Evolutionary conservation across 2,797 vertebrate genomes (phyloP), one percentile per base, ranked within the genome.

Genomic region (Florisuga fusca): DNA sequence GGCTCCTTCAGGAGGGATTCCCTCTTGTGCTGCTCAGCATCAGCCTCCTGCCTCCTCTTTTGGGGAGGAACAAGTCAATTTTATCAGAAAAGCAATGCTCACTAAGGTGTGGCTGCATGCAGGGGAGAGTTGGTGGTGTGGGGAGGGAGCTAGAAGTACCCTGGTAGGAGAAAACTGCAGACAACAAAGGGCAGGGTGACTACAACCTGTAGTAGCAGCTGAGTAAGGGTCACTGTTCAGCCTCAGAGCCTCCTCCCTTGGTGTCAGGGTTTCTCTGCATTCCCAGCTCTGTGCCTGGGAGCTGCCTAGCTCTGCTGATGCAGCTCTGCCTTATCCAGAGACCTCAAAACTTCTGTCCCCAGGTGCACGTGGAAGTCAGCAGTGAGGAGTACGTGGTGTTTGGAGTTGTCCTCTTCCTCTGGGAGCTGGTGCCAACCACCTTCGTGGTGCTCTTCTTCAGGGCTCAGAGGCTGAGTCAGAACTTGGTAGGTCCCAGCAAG

Each of bases 391-490:
- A 99, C 19, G 95, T 99, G 41, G 98, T 99, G 50, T 99, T 99
- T 50, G 99, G 99, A 61, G 98, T 99, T 75, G 98, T 99, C 75
- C 98, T 99, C 69, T 99, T 99, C 93, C 98, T 99, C 95, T 99
- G 99, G 98, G 99, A 99, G 97, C 97, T 99, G 73, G 98, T 99
- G 46, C 99, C 99, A 17, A 99, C 99, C 6, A 98, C 98, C 13
- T 97, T 99, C 1, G 98, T 99, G 89, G 98, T 99, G 94, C 96
- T 98, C 55, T 99, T 99, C 98, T 99, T 99, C 98, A 97, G 99
- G 43, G 99, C 99, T 22, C 99, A 99, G 97, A 98, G 97, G 74
- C 98, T 99, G 57, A 98, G 98, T 88, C 99, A 99, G 97, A 99
- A 99, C 96, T 97, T 99, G 99, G 99, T 99, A 98, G 96, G 98